These are phyloP conservation scores for Nerophis ophidion DNA, from an alignment of 2,113 vertebrate species.

Conservation along the genomic window DNA sequence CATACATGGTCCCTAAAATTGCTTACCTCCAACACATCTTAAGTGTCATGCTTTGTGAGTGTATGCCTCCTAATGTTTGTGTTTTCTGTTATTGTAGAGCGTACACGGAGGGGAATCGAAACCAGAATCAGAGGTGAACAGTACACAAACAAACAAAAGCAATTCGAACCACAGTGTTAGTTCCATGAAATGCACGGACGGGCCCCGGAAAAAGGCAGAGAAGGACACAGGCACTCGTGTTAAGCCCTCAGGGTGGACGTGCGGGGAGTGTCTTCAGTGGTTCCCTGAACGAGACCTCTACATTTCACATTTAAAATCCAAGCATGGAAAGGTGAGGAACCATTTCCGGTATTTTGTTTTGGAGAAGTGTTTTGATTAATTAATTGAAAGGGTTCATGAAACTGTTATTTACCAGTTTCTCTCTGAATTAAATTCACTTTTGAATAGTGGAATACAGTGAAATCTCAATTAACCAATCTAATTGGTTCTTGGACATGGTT, in stretches of 20 bases:
- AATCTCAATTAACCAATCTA: too few relatives aligned
- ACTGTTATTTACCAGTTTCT: too few relatives aligned
- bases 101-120: constrained; percentile 76
- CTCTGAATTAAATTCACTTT: too few relatives aligned
- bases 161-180: constrained; percentile 45
- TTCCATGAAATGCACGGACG: constrained; percentile 37
- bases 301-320: constrained; percentile 86
- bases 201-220: constrained; percentile 50
- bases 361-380: too few relatives aligned
- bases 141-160: constrained; percentile 57
- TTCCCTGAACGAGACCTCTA: constrained; percentile 87
- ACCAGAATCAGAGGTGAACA: constrained; percentile 66
- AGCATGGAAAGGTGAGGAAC: constrained; percentile 80
- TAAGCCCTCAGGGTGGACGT: constrained; percentile 83
- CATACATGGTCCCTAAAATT: too few relatives aligned
- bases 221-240: constrained; percentile 63
- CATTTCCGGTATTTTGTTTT: too few relatives aligned
- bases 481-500: too few relatives aligned
- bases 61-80: not conserved
- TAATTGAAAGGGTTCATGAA: too few relatives aligned
- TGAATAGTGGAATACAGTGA: too few relatives aligned
- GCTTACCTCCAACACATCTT: too few relatives aligned
- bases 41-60: too few relatives aligned
- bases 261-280: constrained; percentile 86
- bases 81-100: constrained; percentile 57